These are phyloP conservation scores for Platycnemis pennipes DNA, from an alignment of 2,888 invertebrate species.

Conservation along the genomic window DNA sequence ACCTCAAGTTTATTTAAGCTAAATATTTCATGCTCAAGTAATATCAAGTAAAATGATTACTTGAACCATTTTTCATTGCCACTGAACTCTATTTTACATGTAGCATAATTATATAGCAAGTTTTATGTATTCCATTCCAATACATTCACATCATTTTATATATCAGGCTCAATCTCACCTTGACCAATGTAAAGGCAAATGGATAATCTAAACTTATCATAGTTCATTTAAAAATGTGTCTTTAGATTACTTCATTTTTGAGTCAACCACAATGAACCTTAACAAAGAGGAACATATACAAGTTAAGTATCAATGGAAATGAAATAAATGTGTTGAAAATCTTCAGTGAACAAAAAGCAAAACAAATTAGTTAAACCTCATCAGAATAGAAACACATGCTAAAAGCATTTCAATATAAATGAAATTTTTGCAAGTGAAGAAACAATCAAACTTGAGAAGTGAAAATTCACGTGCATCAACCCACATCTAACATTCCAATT, in stretches of 20 bases:
- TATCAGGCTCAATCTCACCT: not conserved
- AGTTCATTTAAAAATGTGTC: not conserved
- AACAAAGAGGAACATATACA: not conserved
- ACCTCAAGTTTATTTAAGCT: not conserved
- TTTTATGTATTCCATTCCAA: not conserved
- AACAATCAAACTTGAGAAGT: slow-evolving; percentile 2
- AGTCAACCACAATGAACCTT: slow-evolving; percentile 27
- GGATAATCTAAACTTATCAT: not conserved
- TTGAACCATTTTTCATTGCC: not conserved
- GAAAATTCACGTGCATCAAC: slow-evolving; percentile 43
- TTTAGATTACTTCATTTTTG: not conserved
- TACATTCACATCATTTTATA: not conserved
- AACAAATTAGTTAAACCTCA: not conserved
- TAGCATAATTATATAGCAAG: not conserved
- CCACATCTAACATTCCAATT: slow-evolving; percentile 43
- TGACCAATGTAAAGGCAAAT: not conserved
- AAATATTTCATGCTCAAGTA: not conserved
- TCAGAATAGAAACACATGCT: slow-evolving; percentile 14
- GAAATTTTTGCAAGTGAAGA: not conserved
- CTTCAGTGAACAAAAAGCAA: not conserved
- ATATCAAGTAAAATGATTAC: not conserved
- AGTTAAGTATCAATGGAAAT: not conserved
- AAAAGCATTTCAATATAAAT: not conserved
- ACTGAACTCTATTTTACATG: not conserved
- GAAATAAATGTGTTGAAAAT: not conserved